Base-by-base conservation (phyloP, 1,140 invertebrate genomes). In the Meloidogyne chitwoodi region DNA sequence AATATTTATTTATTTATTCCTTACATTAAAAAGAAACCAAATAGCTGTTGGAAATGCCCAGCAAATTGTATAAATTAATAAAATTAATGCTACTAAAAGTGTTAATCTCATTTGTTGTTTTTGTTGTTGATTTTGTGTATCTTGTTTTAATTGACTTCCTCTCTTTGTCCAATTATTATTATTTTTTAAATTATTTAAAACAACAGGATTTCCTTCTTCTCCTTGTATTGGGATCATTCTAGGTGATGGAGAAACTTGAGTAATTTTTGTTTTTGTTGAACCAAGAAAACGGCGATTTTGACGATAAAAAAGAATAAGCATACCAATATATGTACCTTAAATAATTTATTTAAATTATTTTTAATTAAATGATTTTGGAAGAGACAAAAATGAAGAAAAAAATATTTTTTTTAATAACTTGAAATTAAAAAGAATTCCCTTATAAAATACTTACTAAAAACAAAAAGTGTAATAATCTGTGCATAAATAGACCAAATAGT, bases 11-110 rank as follows among this genome's bases (percentile, higher is more conserved):
- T n/a, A n/a, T n/a, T n/a, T n/a, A n/a, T 6, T n/a, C 6, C 22
- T 67, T 41, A 67, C 65, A 67, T n/a, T 67, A 10, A 67, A 67
- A n/a, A 67, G 29, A n/a, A 67, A 67, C 65, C 65, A 67, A 41
- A 67, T 67, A 41, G 65, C 65, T 19, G 65, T 67, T 31, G 65
- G 65, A 41, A 67, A 41, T 31, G 65, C 65, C 65, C 65, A 67
- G 22, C 65, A 67, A 41, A 31, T 34, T n/a, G 65, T 34, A 41
- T 67, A 67, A 41, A 67, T 67, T n/a, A 67, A n/a, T 22, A 67
- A 24, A 0, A 67, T 67, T 31, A 67, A n/a, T 41, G 65, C 65
- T 6, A 67, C 65, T 41, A 41, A 24, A 26, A 67, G 29, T 1
- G 65, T 67, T 41, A 67, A 67, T n/a, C 38, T n/a, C 65, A 67